Evolutionary conservation across 1,140 invertebrate species (phyloP).

Genomic region (Trichonephila inaurata): DNA sequence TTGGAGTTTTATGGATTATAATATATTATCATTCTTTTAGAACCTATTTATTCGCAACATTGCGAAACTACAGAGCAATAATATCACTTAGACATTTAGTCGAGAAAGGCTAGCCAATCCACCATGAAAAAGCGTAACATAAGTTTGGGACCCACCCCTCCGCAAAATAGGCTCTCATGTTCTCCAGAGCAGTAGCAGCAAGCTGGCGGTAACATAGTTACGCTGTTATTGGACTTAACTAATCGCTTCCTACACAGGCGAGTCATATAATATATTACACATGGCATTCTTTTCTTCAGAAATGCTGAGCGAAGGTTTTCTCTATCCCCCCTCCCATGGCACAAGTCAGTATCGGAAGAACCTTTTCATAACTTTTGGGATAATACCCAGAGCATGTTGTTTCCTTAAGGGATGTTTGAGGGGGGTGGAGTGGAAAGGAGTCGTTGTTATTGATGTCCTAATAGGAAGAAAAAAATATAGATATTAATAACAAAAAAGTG

Average conservation of each 20-base stretch:
- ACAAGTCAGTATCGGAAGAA: conserved; percentile 56
- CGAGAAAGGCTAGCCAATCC: neutral
- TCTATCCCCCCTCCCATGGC: neutral
- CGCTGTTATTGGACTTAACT: conserved; percentile 71
- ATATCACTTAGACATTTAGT: neutral
- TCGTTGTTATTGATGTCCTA: conserved; percentile 61
- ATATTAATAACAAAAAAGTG: conserved; percentile 11
- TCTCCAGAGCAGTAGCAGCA: conserved; percentile 39
- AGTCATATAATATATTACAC: conserved; percentile 62
- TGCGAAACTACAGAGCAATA: no score
- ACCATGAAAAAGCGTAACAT: neutral
- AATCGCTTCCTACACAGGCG: conserved; percentile 63
- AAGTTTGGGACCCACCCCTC: neutral
- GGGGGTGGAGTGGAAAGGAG: neutral
- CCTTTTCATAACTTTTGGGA: conserved; percentile 58
- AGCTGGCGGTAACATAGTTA: conserved; percentile 71
- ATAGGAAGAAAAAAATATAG: conserved; percentile 8
- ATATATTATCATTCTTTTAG: no score
- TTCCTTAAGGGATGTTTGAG: conserved; percentile 43
- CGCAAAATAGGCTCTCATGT: conserved; percentile 17
- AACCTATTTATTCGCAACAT: no score
- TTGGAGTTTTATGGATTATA: no score
- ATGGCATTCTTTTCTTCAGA: conserved; percentile 57
- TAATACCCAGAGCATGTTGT: conserved; percentile 58
- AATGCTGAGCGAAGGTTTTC: conserved; percentile 55